Base-by-base conservation (phyloP, 1,140 invertebrate species). In the Papilio xuthus region DNA sequence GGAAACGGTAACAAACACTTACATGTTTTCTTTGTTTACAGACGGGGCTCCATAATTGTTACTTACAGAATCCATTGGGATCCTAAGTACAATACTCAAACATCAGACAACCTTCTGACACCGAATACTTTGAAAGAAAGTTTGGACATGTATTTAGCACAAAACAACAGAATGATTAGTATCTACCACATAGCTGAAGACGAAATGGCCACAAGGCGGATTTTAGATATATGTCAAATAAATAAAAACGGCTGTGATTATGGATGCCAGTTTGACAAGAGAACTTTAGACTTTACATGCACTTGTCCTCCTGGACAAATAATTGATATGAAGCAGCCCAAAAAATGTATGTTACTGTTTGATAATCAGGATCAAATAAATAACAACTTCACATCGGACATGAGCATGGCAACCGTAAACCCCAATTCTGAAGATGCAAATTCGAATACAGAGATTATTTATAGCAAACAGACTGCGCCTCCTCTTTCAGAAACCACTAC, bases 191-290 rank as follows among this genome's bases (percentile, higher is more conserved):
- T 96, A 60, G 89, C 93, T 41, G 87, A 94, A 73, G 93, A 94
- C 32, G 92, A 93, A 41, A 85, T 95, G 9, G 80, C 82, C 32
- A 83, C 94, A 4, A 89, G 91, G 70, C 91, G 90, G 77, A 92
- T 97, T 20, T 82, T 96, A 1, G 97, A 98, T 93, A 90, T 96
- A 37, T 98, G 98, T 92, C 95, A 96, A 86, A 94, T 96, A 60
- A 94, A 96, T 81, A 97, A 97, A 85, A 95, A 97, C 77, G 95
- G 94, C 3, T 98, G 98, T 87, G 95, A 97, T 78, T 95, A 97
- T 88, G 93, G 95, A 10, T 98, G 98, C 89, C 92, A 94, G 47
- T 98, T 97, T 84, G 96, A 97, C 87, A 96, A 96, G 81, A 83
- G 82, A 3, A 88, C 87, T 4, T 86, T 95, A 41, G 94, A 95